Conservation (phyloP, 2,888 invertebrate species). For the Suillia variegata region DNA sequence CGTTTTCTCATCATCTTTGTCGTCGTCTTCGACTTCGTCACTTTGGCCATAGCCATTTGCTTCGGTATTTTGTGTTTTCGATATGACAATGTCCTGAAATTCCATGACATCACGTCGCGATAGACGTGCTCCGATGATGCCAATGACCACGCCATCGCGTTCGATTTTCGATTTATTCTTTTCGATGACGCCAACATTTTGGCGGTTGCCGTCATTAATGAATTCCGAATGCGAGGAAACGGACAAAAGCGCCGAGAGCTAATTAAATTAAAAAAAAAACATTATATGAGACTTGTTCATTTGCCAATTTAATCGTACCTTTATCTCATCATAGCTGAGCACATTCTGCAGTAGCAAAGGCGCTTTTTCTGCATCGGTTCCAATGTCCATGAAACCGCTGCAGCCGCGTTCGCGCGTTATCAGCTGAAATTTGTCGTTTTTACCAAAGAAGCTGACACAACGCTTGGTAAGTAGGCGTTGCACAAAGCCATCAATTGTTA, state of each 20-base stretch:
- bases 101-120: slow-evolving; percentile 63
- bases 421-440: slow-evolving; percentile 61
- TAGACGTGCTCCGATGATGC: slow-evolving; percentile 63
- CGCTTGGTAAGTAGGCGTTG: slow-evolving; percentile 64
- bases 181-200: slow-evolving; percentile 62
- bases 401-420: slow-evolving; percentile 60
- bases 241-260: slow-evolving; percentile 64
- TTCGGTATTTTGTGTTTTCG: slow-evolving; percentile 62
- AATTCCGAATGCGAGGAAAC: slow-evolving; percentile 66
- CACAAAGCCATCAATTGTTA: slow-evolving; percentile 62
- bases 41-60: slow-evolving; percentile 61
- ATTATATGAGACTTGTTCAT: too few relatives aligned
- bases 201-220: slow-evolving; percentile 65
- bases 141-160: slow-evolving; percentile 63
- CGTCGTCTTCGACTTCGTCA: not conserved
- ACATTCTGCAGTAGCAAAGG: slow-evolving; percentile 63
- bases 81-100: slow-evolving; percentile 63
- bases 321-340: slow-evolving; percentile 67
- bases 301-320: too few relatives aligned
- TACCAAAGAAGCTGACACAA: slow-evolving; percentile 63
- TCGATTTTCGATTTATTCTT: slow-evolving; percentile 58
- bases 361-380: slow-evolving; percentile 61
- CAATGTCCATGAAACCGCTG: slow-evolving; percentile 65
- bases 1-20: slow-evolving; percentile 9
- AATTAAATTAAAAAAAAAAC: too few relatives aligned